These are phyloP conservation scores for Gopherus flavomarginatus DNA, from an alignment of 2,113 vertebrate genomes.

Conservation along the genomic window DNA sequence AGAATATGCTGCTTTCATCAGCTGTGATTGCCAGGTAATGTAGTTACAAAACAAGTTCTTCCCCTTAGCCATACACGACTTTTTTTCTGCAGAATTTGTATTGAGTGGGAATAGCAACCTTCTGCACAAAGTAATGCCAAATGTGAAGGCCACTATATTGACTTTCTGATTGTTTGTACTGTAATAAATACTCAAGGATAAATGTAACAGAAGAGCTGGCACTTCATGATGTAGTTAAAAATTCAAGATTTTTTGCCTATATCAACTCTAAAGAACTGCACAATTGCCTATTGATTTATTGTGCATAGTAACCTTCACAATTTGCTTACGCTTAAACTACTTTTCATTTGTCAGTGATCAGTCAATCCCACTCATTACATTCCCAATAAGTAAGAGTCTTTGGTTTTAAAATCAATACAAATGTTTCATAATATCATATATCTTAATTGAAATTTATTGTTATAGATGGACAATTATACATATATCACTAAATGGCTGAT, in stretches of 20 bases:
- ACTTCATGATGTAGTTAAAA: background rate
- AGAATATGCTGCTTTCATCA: conserved; percentile 5
- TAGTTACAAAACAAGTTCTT: background rate
- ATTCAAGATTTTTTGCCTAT: conserved; percentile 2
- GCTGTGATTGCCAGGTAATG: background rate
- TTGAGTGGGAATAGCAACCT: background rate
- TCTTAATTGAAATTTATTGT: conserved; percentile 40
- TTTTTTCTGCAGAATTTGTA: background rate
- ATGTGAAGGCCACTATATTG: conserved; percentile 1
- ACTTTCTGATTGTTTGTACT: background rate
- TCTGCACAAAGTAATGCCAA: background rate
- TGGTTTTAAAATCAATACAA: conserved; percentile 57
- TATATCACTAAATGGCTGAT: conserved; percentile 43
- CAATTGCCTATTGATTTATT: conserved; percentile 38
- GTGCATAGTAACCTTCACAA: conserved; percentile 22
- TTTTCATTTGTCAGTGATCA: conserved; percentile 47
- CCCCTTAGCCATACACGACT: background rate
- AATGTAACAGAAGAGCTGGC: background rate
- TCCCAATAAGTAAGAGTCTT: conserved; percentile 17
- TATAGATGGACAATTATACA: conserved; percentile 65
- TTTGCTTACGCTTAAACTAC: conserved; percentile 38
- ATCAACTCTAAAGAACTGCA: background rate
- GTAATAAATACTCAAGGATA: conserved; percentile 43
- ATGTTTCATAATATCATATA: conserved; percentile 58
- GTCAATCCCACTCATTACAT: conserved; percentile 44